Base-by-base conservation (phyloP, 1,140 invertebrate species). In the Zaprionus ornatus region DNA sequence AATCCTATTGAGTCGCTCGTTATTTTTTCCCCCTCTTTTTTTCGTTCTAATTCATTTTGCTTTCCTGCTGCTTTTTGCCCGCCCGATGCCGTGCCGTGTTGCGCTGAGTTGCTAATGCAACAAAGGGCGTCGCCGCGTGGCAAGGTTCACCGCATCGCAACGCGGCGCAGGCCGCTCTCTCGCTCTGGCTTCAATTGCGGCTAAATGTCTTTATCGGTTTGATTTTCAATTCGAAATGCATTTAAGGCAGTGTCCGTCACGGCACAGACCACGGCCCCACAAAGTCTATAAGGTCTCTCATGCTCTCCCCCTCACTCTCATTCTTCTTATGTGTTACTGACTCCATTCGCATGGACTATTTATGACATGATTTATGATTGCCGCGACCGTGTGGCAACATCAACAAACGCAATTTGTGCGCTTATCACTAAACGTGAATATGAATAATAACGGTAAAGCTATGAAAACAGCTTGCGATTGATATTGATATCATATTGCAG, bases 211-310 rank as follows among this genome's bases (percentile, higher is more conserved):
- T 88, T 67, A 85, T 82, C 67, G 78, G 74, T 76, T 90, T 84
- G 85, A 84, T 88, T 90, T 88, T 88, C 85, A 90, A 90, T 88
- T 90, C 69, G 78, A 81, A 45, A 79, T 90, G 80, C 85, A 88
- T 90, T 88, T 85, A 88, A 83, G 74, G 29, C 3, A 32, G 29
- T 10, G 29, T 32, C 29, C 29, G 29, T 3, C 29, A 32, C 2
- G 29, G 9, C 29, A 29, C 29, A 29, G 9, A 0, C 29, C 29
- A 29, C 56, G 56, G n/a, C 27, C 42, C 45, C 52, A 21, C 17
- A 60, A 52, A 69, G 50, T 59, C 83, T 69, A 64, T 80, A 65
- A 83, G 59, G 52, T 87, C 74, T 80, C 69, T 70, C 37, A 64
- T 27, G 29, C 23, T 71, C 19, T 25, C 50, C 21, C 1, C 15